Base-by-base conservation (phyloP, 2,888 invertebrate genomes). In the Trissoscelio sp. region DNA sequence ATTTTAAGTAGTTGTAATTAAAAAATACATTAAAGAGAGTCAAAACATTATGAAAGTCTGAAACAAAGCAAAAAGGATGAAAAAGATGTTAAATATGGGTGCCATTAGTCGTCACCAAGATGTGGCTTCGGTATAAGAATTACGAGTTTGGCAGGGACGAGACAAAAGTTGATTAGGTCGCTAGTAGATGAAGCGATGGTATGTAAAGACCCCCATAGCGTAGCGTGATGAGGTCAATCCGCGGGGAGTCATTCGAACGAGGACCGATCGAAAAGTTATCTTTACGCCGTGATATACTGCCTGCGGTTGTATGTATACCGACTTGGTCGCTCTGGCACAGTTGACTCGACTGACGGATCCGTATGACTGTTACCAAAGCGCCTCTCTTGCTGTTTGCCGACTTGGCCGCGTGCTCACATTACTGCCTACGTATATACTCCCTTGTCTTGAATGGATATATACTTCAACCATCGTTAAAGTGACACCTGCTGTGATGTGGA, bases 191-290 rank as follows among this genome's bases (percentile, higher is more conserved):
- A 88, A 86, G 86, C 83, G 82, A 77, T 86, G 87, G 87, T 87
- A 87, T 88, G 88, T 87, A 88, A 87, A 89, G 90, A 90, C 90
- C 90, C 90, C 90, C 88, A 90, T 89, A 86, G 90, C 87, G 90
- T 88, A 83, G 89, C 88, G 87, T 89, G 90, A 90, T 90, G 90
- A 90, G 90, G 90, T 90, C 90, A 90, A 89, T 83, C 90, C 89
- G 89, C 90, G 84, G 90, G 90, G 88, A 88, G 90, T 89, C 89
- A 88, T 83, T 84, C 86, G 87, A 87, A 85, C 85, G 83, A 84
- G 83, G 85, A 83, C 87, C 87, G 90, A 90, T 90, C 88, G 88
- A 90, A 90, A 90, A 89, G 87, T 88, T 90, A 88, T 90, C 87
- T 85, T 86, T 85, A 83, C 83, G 82, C 83, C 85, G 87, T 90